Base-by-base conservation (phyloP, 2,113 vertebrate species). In the Tragelaphus strepsiceros region DNA sequence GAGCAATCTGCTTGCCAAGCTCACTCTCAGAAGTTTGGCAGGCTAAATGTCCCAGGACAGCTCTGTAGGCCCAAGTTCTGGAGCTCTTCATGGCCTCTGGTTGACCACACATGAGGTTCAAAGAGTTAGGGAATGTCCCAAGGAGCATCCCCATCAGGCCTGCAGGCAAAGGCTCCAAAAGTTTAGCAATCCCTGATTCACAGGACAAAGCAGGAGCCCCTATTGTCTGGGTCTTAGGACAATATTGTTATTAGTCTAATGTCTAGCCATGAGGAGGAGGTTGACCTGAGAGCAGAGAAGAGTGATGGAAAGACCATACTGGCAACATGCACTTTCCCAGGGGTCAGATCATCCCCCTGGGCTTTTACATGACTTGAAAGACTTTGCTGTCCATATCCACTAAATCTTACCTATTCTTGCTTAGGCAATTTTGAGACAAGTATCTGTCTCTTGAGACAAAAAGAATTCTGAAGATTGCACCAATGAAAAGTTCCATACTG, bases 401-500 rank as follows among this genome's bases (percentile, higher is more conserved):
- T 71, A 90, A 78, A 78, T 24, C 51, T 90, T 43, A 17, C 3
- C 49, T 64, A n/a, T 2, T 82, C 83, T 59, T 87, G 61, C 30
- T 58, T 61, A 88, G 77, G 39, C 59, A 83, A 92, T 81, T 64
- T 49, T 26, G 88, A 97, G 58, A 28, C 22, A 80, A 24, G 4
- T 80, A 6, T 26, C 2, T 61, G 5, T 85, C 28, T 90, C 87
- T 80, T 62, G 19, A 94, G 90, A 71, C 13, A 32, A 43, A 5
- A 43, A 43, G 35, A 77, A 95, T 91, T 17, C 21, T 81, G 4
- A 64, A 64, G 10, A 95, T 51, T 78, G 8, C 28, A 22, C 13
- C 51, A 43, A 28, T 43, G 21, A 91, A 39, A 5, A 91, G 17
- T 94, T 74, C 30, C n/a, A 81, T 74, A 35, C 32, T 87, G 24